These are phyloP conservation scores for Protaetia brevitarsis DNA, from an alignment of 1,140 invertebrate genomes.

Conservation along the genomic window DNA sequence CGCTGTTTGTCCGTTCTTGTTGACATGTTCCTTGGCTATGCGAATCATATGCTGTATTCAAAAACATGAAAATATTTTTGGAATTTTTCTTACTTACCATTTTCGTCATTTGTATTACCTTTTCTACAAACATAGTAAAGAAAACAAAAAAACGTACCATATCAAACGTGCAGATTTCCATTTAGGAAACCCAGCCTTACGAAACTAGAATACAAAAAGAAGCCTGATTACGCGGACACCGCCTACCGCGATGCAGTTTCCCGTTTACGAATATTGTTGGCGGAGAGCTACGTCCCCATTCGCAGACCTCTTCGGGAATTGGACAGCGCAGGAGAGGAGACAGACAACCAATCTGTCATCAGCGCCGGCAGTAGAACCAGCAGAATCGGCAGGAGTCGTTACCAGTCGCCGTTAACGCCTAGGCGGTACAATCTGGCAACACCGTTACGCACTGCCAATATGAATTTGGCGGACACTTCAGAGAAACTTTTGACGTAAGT, in stretches of 20 bases:
- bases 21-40: too few species aligned
- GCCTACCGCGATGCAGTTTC: conserved; percentile 79
- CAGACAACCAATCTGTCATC: conserved; percentile 52
- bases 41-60: too few species aligned
- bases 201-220: conserved; percentile 53
- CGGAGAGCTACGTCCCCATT: conserved; percentile 67
- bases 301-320: conserved; percentile 47
- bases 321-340: conserved; percentile 53
- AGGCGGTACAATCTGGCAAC: conserved; percentile 46
- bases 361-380: conserved; percentile 42
- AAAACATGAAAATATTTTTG: too few species aligned
- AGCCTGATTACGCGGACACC: conserved; percentile 74
- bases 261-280: conserved; percentile 69
- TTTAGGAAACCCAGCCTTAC: conserved; percentile 37
- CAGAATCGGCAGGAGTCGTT: conserved; percentile 31
- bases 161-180: too few species aligned
- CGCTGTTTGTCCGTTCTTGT: too few species aligned
- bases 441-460: conserved; percentile 28
- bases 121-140: too few species aligned
- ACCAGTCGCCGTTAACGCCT: conserved; percentile 44
- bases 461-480: neutral
- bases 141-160: too few species aligned
- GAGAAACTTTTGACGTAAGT: neutral
- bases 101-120: too few species aligned
- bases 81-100: too few species aligned